Evolutionary conservation across 2,888 invertebrate genomes (phyloP).

Genomic region (Koerneria pararmatus): DNA sequence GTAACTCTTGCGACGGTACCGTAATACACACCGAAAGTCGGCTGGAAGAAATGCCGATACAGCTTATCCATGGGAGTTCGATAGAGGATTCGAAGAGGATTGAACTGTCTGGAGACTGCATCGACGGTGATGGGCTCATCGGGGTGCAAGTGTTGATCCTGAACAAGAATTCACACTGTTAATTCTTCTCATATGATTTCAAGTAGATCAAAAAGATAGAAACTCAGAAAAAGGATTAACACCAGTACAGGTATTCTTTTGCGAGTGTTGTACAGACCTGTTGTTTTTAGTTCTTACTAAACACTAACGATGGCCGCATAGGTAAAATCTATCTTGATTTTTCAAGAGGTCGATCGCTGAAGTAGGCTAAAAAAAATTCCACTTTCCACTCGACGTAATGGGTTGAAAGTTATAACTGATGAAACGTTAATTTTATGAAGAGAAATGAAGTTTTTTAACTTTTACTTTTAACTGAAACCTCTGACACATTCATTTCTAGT

Average conservation of each 20-base stretch:
- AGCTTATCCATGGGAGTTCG: conserved; percentile 56
- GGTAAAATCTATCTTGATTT: too few relatives aligned
- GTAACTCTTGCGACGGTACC: conserved; percentile 49
- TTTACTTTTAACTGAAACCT: too few relatives aligned
- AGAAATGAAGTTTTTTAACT: too few relatives aligned
- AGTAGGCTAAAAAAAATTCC: too few relatives aligned
- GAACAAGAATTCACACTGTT: conserved; percentile 12
- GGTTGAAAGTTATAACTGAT: too few relatives aligned
- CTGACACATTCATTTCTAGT: too few relatives aligned
- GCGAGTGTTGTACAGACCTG: too few relatives aligned
- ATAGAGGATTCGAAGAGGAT: conserved; percentile 56
- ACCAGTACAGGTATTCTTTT: too few relatives aligned
- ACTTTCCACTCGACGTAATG: too few relatives aligned
- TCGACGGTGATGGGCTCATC: conserved; percentile 58
- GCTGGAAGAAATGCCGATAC: conserved; percentile 53
- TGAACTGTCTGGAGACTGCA: conserved; percentile 56
- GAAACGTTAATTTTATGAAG: too few relatives aligned
- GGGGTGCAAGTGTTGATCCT: conserved; percentile 58
- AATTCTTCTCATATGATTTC: not conserved
- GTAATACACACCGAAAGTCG: conserved; percentile 55
- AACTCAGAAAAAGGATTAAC: not conserved
- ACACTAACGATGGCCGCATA: not conserved
- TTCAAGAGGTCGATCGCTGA: too few relatives aligned
- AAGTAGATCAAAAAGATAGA: not conserved
- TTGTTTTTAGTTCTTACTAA: not conserved